phyloP scores from a whole-genome alignment of 2,888 invertebrate species.

The Stratiomys singularior region DNA sequence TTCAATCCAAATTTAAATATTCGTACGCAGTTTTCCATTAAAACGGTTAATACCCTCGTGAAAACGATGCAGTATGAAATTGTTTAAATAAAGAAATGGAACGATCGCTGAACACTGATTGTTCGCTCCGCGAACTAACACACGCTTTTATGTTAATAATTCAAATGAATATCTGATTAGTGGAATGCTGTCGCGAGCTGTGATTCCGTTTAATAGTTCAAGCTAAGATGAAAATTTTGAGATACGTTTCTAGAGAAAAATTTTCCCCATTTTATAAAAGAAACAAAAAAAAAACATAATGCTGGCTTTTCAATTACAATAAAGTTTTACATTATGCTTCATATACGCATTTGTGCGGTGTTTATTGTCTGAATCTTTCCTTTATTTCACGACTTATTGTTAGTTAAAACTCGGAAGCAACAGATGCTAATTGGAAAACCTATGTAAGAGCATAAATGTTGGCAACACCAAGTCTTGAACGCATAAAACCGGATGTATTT shows the following conservation, averaged over 20 bases:
- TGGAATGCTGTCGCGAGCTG: background rate
- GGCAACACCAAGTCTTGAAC: background rate
- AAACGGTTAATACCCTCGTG: background rate
- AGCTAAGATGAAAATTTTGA: constrained; percentile 1
- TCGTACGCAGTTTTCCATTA: background rate
- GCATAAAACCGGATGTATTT: background rate
- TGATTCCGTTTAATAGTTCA: constrained; percentile 9
- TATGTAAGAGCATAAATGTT: background rate
- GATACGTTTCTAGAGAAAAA: background rate
- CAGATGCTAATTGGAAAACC: background rate
- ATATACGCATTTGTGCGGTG: background rate
- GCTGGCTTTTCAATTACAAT: background rate
- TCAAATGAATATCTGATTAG: constrained; percentile 7
- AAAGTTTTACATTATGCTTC: background rate
- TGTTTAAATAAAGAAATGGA: background rate
- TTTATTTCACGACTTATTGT: background rate
- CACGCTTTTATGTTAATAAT: constrained; percentile 6
- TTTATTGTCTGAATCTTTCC: constrained; percentile 3
- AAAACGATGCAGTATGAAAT: background rate
- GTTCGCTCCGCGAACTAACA: background rate
- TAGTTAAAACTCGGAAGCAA: constrained; percentile 11
- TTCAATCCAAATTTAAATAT: too few relatives aligned
- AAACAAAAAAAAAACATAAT: background rate
- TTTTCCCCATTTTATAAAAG: background rate
- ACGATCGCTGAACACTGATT: background rate